A percentile compares a stretch with the other conserved stretches of the same genome.
Conservation (phyloP, 2,113 vertebrate species). For the Isurus oxyrinchus region DNA sequence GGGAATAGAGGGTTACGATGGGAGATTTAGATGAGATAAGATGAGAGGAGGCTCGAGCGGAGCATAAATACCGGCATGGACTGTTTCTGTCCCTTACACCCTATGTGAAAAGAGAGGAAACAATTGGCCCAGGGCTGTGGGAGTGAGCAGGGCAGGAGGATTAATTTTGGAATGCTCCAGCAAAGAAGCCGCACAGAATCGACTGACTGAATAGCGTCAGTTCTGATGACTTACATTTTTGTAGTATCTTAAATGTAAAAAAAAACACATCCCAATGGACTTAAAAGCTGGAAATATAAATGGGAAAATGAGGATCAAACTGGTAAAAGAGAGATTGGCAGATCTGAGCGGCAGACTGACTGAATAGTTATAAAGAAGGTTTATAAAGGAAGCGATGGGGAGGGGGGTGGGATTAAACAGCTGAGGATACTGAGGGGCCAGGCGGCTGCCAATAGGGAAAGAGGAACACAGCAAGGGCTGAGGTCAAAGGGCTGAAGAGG, state of each 20-base stretch:
- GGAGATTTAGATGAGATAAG: no score
- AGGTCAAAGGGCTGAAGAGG: not conserved
- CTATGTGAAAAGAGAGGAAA: no score
- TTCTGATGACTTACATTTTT: not conserved
- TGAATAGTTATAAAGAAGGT: not conserved
- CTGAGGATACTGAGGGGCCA: no score
- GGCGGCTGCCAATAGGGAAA: not conserved
- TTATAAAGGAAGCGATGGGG: not conserved
- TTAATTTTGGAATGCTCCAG: not conserved
- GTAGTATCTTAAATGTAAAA: not conserved
- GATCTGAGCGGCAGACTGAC: not conserved
- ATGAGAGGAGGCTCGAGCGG: accelerated
- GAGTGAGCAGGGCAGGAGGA: not conserved
- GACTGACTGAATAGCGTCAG: not conserved
- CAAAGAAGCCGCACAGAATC: not conserved
- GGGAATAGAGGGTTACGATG: no score
- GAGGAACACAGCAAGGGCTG: not conserved
- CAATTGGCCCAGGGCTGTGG: no score
- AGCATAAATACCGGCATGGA: no score
- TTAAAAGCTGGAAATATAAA: no score
- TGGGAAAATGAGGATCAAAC: not conserved
- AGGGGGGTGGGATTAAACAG: not conserved
- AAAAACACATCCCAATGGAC: not conserved
- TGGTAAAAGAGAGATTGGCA: not conserved
- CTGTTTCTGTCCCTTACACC: no score